Evolutionary conservation across 2,888 invertebrate species (phyloP), one percentile per base, ranked within the genome.

Genomic region (Lathronympha strigana): DNA sequence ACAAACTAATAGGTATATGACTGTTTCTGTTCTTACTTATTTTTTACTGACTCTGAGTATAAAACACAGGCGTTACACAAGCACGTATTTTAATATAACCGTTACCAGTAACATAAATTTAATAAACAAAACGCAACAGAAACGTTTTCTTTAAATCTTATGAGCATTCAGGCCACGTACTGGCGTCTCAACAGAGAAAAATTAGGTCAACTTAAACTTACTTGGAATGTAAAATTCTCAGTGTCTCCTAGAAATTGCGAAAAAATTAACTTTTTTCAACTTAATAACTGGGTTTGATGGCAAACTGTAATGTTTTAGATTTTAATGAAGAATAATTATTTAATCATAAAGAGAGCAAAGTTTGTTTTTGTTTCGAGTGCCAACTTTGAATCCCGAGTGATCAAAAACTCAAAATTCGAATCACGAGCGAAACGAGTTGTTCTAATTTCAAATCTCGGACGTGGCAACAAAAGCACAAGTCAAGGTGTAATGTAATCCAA

Each of bases 171-270:
- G 25, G 40, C 58, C 67, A 66, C 64, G 67, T 63, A 28, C 61
- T 49, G 63, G 40, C 40, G 43, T 63, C 63, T 51, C 63, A 66
- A 61, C 49, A 53, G 49, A 55, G 40, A 68, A 68, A 68, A 71
- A 71, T 68, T 66, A 66, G 72, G 68, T 69, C 68, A 66, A 66
- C 68, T 62, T 51, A 53, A 63, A 69, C 66, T 69, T 67, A 66
- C 66, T 45, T 62, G 51, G 68, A 69, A 67, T 71, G 54, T 45
- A 54, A 69, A 50, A 40, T 23, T 54, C 15, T 38, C 3, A 23
- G 43, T 28, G 53, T 53, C 45, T 64, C 0, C 51, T 64, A 19
- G 58, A 53, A 60, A 45, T 57, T 31, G 60, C 57, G 63, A 45
- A 64, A 61, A 66, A 66, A 21, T 17, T 11, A n/a, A 36, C 6